A percentile compares a stretch with the other conserved stretches of the same genome.
Evolutionary conservation across 2,888 invertebrate species (phyloP).

Genomic region (Peribatodes rhomboidaria): DNA sequence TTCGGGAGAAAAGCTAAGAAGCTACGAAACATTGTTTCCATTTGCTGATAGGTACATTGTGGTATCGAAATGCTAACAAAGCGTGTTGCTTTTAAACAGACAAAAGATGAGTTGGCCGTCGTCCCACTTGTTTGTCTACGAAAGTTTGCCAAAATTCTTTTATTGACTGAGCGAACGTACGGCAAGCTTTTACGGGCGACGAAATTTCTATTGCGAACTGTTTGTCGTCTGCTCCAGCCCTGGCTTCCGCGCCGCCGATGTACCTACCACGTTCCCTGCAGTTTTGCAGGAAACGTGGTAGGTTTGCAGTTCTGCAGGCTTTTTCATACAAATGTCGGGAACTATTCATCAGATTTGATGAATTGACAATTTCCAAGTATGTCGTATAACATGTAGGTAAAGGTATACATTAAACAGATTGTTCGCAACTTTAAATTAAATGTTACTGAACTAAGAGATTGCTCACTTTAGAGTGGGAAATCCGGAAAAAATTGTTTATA

Average conservation of each 20-base stretch:
- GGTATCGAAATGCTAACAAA: conserved; percentile 77
- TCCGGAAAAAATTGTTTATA: too few relatives aligned
- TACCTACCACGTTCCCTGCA: background rate
- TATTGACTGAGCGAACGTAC: conserved; percentile 81
- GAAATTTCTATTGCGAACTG: conserved; percentile 58
- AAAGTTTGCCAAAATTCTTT: conserved; percentile 86
- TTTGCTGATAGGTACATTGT: conserved; percentile 68
- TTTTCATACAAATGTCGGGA: background rate
- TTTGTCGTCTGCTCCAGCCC: conserved; percentile 8
- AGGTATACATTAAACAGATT: too few relatives aligned
- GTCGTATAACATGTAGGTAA: too few relatives aligned
- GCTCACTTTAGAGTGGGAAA: too few relatives aligned
- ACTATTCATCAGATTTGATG: background rate
- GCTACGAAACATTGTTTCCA: conserved; percentile 54
- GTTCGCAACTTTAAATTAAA: background rate
- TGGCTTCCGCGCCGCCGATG: background rate
- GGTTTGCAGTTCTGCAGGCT: background rate
- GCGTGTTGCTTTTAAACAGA: conserved; percentile 80
- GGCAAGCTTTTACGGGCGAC: conserved; percentile 71
- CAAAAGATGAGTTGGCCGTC: conserved; percentile 85
- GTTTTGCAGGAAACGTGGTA: background rate
- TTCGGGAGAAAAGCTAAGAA: conserved; percentile 14
- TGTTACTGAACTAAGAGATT: too few relatives aligned
- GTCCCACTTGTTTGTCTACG: conserved; percentile 84
- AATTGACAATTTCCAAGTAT: too few relatives aligned